A percentile compares a stretch with the other conserved stretches of the same genome.
Evolutionary conservation across 2,797 vertebrate genomes (phyloP).

Genomic region (Arrhamphus sclerolepis): DNA sequence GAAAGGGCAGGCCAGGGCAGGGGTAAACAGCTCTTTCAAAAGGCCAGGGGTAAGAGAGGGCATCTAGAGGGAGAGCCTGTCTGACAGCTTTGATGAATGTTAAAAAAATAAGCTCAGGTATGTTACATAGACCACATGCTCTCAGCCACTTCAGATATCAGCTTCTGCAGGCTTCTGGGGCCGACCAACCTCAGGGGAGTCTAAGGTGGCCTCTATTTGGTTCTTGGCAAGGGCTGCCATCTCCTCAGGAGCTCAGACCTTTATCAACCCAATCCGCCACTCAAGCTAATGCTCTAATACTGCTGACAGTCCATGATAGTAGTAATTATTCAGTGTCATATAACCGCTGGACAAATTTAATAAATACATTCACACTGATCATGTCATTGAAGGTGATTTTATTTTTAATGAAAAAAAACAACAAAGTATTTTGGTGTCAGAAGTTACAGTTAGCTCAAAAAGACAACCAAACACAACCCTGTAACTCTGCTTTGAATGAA

Average conservation of each 20-base stretch:
- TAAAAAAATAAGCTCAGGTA: conserved; percentile 76
- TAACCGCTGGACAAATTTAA: too few relatives aligned
- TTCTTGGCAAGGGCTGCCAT: conserved; percentile 67
- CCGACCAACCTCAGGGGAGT: conserved; percentile 50
- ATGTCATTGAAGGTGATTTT: too few relatives aligned
- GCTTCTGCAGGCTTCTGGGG: conserved; percentile 50
- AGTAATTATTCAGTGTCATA: too few relatives aligned
- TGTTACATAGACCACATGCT: conserved; percentile 75
- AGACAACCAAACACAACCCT: too few relatives aligned
- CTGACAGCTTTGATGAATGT: conserved; percentile 78
- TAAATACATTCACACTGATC: too few relatives aligned
- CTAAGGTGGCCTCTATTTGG: conserved; percentile 77
- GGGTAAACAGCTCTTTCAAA: conserved; percentile 69
- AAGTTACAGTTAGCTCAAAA: too few relatives aligned
- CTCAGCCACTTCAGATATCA: conserved; percentile 68
- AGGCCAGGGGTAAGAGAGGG: conserved; percentile 48
- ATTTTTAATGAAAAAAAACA: too few relatives aligned
- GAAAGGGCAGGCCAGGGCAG: conserved; percentile 66
- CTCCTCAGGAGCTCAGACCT: conserved; percentile 58
- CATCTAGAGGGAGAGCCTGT: conserved; percentile 62
- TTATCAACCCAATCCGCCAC: too few relatives aligned
- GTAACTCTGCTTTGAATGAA: too few relatives aligned
- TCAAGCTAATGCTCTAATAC: too few relatives aligned
- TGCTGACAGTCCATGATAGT: too few relatives aligned
- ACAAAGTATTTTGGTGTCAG: too few relatives aligned